Conservation (phyloP, 2,113 vertebrate genomes). For the Nansenia antarctica region DNA sequence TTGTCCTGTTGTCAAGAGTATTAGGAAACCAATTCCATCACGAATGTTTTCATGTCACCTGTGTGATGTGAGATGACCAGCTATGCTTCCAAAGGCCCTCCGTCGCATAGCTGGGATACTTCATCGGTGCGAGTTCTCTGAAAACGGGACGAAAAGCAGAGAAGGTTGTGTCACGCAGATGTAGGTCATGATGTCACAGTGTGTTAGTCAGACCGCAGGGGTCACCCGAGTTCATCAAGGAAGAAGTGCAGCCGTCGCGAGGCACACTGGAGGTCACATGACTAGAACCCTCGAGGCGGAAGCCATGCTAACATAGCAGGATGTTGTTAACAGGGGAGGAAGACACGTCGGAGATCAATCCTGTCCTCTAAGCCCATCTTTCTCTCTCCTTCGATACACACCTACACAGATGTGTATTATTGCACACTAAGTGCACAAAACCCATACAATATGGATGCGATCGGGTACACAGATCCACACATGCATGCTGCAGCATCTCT, state of each 20-base stretch:
- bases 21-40: background rate
- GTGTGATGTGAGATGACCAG: too few relatives aligned
- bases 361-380: background rate
- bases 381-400: background rate
- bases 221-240: slow-evolving; percentile 3
- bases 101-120: background rate
- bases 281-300: background rate
- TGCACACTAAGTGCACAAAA: too few relatives aligned
- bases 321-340: background rate
- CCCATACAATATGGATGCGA: too few relatives aligned
- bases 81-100: background rate
- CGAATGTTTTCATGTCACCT: too few relatives aligned
- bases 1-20: background rate
- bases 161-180: slow-evolving; percentile 6
- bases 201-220: background rate
- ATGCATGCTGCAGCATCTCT: background rate
- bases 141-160: background rate
- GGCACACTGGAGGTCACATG: background rate
- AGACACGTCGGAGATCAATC: background rate
- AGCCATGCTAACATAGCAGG: background rate
- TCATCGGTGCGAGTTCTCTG: background rate
- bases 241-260: slow-evolving; percentile 2
- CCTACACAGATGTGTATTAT: too few relatives aligned
- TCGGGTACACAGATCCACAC: background rate
- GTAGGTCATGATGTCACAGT: background rate